Base-by-base conservation (phyloP, 1,140 invertebrate species). In the Musca vetustissima region DNA sequence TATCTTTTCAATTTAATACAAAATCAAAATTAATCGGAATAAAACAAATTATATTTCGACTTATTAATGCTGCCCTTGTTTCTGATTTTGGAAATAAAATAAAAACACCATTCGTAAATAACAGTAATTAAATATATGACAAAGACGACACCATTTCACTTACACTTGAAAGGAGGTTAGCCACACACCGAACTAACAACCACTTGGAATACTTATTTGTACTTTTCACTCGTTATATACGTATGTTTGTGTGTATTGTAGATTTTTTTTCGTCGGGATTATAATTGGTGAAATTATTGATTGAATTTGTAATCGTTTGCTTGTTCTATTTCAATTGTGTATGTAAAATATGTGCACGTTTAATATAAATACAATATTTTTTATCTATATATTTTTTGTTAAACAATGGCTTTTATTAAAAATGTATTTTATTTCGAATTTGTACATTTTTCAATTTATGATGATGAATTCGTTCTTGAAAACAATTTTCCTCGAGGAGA, bases 271-370 rank as follows among this genome's bases (percentile, higher is more conserved):
- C 22, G 22, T 47, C 25, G 19, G n/a, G 8, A 52, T 19, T 52
- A n/a, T 66, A 66, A 66, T 66, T 52, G 22, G 36, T 32, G 64
- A 48, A 22, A 25, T 66, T 49, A 66, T 49, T 24, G 48, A 52
- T 50, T 32, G 32, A 50, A 66, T 52, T 21, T 36, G 9, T 36
- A 6, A 36, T 43, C 7, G 17, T 36, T 36, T 61, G 1, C 36
- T 43, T 15, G 17, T 52, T 52, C 8, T 28, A 17, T 19, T 19
- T 36, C 17, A 8, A 0, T 28, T 21, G 6, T 43, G 9, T 61
- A 36, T 14, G 9, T n/a, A n/a, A 28, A 28, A 28, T 28, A 28
- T 28, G 21, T 6, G 8, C 9, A 36, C 28, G 9, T 36, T 61
- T 61, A 43, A 36, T 17, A 25, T 22, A 59, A 57, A 53, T 53